A percentile compares a stretch with the other conserved stretches of the same genome.
These are phyloP conservation scores for Trissolcus brochymenae DNA, from an alignment of 2,888 invertebrate genomes.

Conservation along the genomic window DNA sequence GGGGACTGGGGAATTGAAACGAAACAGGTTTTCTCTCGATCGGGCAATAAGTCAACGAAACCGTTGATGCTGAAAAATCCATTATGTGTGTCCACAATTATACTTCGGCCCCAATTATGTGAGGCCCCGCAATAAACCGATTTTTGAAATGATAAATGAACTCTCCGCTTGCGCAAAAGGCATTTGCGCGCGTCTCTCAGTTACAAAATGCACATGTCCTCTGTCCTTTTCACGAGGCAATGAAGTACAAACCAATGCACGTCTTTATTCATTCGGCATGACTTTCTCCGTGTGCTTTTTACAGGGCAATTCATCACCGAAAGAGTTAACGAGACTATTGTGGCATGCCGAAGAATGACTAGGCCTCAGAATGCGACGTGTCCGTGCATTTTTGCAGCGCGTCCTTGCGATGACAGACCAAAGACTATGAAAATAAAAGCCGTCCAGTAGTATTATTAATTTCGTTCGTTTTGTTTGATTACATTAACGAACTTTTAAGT, in stretches of 20 bases:
- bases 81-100: conserved; percentile 7
- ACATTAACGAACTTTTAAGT: neutral
- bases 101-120: conserved; percentile 13
- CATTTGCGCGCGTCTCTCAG: neutral
- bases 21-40: conserved; percentile 2
- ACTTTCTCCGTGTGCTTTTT: conserved; percentile 34
- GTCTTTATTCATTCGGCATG: conserved; percentile 25
- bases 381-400: neutral
- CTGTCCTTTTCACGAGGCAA: conserved; percentile 1
- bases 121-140: conserved; percentile 2
- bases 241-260: conserved; percentile 2
- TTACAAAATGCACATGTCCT: conserved; percentile 7
- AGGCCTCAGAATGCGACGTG: conserved; percentile 15
- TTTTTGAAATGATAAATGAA: conserved; percentile 27
- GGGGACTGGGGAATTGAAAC: neutral
- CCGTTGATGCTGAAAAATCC: neutral
- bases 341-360: conserved; percentile 39
- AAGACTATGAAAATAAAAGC: conserved; percentile 6
- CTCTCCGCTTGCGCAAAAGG: conserved; percentile 13
- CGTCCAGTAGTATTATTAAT: conserved; percentile 8
- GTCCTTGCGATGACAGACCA: conserved; percentile 17
- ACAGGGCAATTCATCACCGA: conserved; percentile 18
- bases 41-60: conserved; percentile 15
- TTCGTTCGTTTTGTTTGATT: neutral
- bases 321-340: conserved; percentile 27